Evolutionary conservation across 2,888 invertebrate species (phyloP), one percentile per base, ranked within the genome.

Genomic region (Machimus rusticus): DNA sequence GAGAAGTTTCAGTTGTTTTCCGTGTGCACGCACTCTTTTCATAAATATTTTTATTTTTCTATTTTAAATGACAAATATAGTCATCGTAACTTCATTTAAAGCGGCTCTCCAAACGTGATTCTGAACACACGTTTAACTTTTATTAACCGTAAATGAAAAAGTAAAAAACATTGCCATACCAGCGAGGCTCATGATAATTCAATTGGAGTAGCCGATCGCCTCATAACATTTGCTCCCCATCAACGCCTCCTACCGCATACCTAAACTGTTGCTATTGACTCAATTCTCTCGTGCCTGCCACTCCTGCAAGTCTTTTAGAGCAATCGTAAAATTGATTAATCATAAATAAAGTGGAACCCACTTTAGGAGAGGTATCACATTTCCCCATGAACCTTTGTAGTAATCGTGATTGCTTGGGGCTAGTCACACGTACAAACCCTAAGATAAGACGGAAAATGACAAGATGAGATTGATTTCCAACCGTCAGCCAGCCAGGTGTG

Each of bases 241-340:
- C 37, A 37, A 57, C 28, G 37, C 57, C 57, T 51, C 46, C 51
- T 34, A 57, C 34, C 34, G n/a, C 37, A 37, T n/a, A 34, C 51
- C 31, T 82, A 82, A 82, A 79, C 82, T 82, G 82, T 82, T 82
- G 57, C 82, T 34, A 82, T 57, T 82, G 82, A 19, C 82, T 57
- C n/a, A 31, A 28, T 82, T 37, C 28, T 31, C 39, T 34, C 23
- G 57, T 19, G 9, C 57, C 57, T 23, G 19, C 57, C 19, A 37
- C 19, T 3, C 57, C 19, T 23, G 5, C 19, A 6, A 37, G 74
- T 19, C 34, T 28, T 85, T 74, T 74, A 74, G 37, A 46, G 74
- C 43, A 74, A 74, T 85, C 85, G 74, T 76, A 66, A 85, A 87
- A 87, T 87, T 82, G 87, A 87, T 87, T 87, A 87, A 87, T 87